Evolutionary conservation across 1,140 invertebrate genomes (phyloP).

Genomic region (Hetaerina americana): DNA sequence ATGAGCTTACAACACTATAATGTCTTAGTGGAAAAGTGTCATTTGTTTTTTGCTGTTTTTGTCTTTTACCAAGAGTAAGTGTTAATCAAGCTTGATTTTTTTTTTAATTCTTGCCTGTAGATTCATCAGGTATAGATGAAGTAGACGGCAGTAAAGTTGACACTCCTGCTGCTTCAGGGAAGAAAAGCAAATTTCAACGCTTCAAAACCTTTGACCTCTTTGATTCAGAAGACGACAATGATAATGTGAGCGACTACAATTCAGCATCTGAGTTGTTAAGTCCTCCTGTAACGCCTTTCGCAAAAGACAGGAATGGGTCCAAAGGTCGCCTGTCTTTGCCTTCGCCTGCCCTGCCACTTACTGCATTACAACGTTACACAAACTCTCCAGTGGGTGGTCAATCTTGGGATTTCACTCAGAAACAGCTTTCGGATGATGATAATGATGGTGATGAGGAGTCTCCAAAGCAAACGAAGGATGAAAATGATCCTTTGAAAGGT

Average conservation of each 20-base stretch:
- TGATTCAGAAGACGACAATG: not conserved
- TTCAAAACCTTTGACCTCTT: not conserved
- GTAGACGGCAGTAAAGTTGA: not conserved
- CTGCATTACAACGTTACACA: not conserved
- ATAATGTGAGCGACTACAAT: not conserved
- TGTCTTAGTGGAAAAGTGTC: no score
- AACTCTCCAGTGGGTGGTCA: not conserved
- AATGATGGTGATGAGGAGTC: not conserved
- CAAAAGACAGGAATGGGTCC: not conserved
- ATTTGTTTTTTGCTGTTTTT: no score
- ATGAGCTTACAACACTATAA: no score
- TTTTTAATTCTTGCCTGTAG: no score
- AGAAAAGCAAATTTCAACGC: not conserved
- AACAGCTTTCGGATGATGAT: not conserved
- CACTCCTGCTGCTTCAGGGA: not conserved
- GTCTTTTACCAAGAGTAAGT: no score
- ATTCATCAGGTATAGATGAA: no score
- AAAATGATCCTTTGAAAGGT: not conserved
- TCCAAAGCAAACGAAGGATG: not conserved
- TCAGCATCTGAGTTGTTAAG: not conserved
- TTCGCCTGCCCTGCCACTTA: not conserved
- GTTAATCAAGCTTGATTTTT: no score
- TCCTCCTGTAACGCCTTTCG: not conserved
- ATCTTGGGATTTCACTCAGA: not conserved
- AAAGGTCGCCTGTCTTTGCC: not conserved